phyloP scores from a whole-genome alignment of 2,888 invertebrate genomes.

The Melitaea athalia region DNA sequence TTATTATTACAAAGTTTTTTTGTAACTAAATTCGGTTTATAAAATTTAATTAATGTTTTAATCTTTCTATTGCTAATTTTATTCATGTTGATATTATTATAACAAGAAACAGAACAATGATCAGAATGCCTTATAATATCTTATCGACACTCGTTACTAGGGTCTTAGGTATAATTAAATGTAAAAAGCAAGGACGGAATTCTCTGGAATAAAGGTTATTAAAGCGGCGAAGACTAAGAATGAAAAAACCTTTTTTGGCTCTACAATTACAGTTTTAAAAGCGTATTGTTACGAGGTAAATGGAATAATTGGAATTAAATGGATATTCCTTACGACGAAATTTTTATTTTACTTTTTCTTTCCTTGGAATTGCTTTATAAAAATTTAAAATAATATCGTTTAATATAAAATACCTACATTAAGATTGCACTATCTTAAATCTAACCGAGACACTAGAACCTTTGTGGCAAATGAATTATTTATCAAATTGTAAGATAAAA shows the following conservation, averaged over 20 bases:
- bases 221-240: slow-evolving; percentile 1
- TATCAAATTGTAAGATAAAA: not conserved
- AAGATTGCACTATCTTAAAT: not conserved
- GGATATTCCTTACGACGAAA: slow-evolving; percentile 17
- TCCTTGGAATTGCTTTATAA: not conserved
- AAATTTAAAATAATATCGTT: not conserved
- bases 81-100: no score
- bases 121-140: not conserved
- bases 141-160: not conserved
- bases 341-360: not conserved
- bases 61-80: no score
- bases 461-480: not conserved
- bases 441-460: not conserved
- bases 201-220: not conserved
- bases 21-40: no score
- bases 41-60: no score
- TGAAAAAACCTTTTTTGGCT: slow-evolving; percentile 6
- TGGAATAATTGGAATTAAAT: slow-evolving; percentile 12
- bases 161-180: not conserved
- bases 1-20: no score
- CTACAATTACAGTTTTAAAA: slow-evolving; percentile 16
- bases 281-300: slow-evolving; percentile 24
- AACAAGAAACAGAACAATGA: not conserved
- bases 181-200: not conserved
- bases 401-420: not conserved